Conservation (phyloP, 2,797 vertebrate genomes). For the Numenius phaeopus region DNA sequence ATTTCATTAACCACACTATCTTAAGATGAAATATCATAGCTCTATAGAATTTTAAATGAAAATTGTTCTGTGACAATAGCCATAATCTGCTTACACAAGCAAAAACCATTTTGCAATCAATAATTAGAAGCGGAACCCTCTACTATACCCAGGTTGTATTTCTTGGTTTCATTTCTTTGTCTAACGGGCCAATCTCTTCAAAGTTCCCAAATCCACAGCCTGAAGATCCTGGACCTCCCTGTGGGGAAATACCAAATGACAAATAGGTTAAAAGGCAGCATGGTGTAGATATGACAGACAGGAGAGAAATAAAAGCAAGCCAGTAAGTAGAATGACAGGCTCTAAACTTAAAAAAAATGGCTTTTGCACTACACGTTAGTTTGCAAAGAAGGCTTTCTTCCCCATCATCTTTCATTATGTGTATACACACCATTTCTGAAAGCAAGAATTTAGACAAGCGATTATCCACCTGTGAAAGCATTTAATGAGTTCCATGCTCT, state of each 20-base stretch:
- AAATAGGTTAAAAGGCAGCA: background rate
- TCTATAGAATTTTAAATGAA: background rate
- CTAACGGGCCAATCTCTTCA: constrained; percentile 93
- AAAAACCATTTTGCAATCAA: background rate
- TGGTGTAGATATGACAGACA: background rate
- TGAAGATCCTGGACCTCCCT: constrained; percentile 96
- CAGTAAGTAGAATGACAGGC: background rate
- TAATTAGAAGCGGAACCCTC: background rate
- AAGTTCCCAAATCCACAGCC: constrained; percentile 96
- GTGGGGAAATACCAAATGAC: background rate
- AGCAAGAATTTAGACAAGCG: background rate
- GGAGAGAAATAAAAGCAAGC: background rate
- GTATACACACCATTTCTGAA: background rate
- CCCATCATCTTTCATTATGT: background rate
- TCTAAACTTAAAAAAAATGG: background rate
- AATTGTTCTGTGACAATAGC: background rate
- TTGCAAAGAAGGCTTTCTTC: background rate
- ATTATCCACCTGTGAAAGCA: background rate
- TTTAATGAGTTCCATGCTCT: background rate
- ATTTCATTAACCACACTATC: background rate
- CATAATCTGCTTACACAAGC: background rate
- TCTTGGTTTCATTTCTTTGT: constrained; percentile 84
- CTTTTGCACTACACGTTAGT: background rate
- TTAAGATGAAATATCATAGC: background rate
- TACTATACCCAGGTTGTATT: constrained; percentile 90